Evolutionary conservation across 1,140 invertebrate genomes (phyloP), one percentile per base, ranked within the genome.

Genomic region (Galleria mellonella): DNA sequence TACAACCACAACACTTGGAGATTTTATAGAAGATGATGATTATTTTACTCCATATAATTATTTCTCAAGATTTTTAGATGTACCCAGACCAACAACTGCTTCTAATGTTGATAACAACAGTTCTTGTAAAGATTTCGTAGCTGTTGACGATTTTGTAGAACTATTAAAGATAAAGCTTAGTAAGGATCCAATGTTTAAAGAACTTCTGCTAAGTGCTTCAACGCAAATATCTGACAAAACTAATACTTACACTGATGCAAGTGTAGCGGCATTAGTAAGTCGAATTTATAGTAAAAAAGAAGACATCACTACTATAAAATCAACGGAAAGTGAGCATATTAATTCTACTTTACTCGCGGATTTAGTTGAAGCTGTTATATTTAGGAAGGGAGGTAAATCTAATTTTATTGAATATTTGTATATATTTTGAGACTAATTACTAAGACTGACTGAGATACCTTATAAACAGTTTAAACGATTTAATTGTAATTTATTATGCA

Each of bases 321-420:
- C 51, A 35, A 63, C 62, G 8, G 32, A 69, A 13, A 62, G 37
- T 32, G 68, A 84, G 29, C 57, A 44, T 35, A 41, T 81, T 2
- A 82, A 84, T 60, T 84, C 81, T 12, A 82, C 81, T 5, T 52
- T 84, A 23, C 59, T 84, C 32, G 69, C 61, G 8, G 67, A 84
- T 62, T 68, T 84, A 42, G 68, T 84, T 4, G 76, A 84, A 60
- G 75, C 77, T 12, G 69, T 84, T 3, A 82, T 84, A 49, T 84
- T 84, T 54, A 61, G 71, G 51, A 71, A 60, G 27, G 55, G 54
- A 29, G 72, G 81, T 81, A 61, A 12, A 55, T 46, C 3, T 8
- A 36, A 36, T 9, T 32, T 23, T 35, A 9, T 9, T 28, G 0
- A 10, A 9, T 11, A 43, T 33, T 23, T 39, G 30, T 0, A 32